phyloP scores from a whole-genome alignment of 2,113 vertebrate species.

The Carettochelys insculpta region DNA sequence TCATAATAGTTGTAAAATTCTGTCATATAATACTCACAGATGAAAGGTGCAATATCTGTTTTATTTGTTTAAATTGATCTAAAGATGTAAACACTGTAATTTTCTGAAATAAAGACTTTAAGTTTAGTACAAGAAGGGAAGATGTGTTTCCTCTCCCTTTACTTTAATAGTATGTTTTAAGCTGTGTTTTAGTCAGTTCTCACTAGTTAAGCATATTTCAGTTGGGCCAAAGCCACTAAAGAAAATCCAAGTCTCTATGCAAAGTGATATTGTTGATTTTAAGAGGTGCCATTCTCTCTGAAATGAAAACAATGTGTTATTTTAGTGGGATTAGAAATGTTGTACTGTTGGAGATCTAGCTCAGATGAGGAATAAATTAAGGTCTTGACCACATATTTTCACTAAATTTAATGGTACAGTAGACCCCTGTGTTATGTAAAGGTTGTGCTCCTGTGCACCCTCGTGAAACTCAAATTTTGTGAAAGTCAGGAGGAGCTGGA shows the following conservation, averaged over 20 bases:
- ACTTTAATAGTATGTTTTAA: background rate
- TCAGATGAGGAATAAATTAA: background rate
- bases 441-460: too few relatives aligned
- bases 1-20: background rate
- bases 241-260: background rate
- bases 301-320: background rate
- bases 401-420: background rate
- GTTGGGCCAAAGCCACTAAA: background rate
- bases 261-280: background rate
- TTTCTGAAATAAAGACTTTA: too few relatives aligned
- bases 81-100: too few relatives aligned
- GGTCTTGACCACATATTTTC: background rate
- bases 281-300: background rate
- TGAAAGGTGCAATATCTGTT: background rate
- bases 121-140: background rate
- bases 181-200: background rate
- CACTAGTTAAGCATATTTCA: accelerated
- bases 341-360: background rate
- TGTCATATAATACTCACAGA: background rate
- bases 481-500: too few relatives aligned
- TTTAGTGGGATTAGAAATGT: background rate
- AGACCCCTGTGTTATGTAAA: too few relatives aligned
- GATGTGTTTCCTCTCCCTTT: background rate
- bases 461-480: too few relatives aligned
- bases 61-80: background rate